A percentile compares a stretch with the other conserved stretches of the same genome.
Evolutionary conservation across 2,797 vertebrate species (phyloP).

Genomic region (Podargus strigoides): DNA sequence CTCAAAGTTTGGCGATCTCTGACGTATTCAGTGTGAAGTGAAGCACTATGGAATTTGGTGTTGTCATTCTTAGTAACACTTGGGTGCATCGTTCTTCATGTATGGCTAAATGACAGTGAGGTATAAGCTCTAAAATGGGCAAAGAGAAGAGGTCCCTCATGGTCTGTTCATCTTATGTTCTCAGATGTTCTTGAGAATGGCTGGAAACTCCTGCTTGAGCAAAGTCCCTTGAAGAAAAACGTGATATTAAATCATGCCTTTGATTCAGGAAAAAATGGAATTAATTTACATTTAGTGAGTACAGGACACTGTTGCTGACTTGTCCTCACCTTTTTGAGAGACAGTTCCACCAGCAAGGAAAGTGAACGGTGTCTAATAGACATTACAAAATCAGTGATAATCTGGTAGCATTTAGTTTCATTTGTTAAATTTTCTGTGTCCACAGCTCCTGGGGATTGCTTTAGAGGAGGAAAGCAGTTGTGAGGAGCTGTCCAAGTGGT

Average conservation of each 20-base stretch:
- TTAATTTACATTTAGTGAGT: neutral
- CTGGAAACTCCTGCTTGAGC: neutral
- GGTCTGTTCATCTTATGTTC: neutral
- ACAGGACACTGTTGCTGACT: neutral
- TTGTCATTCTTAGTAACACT: neutral
- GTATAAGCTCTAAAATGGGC: neutral
- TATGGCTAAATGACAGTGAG: neutral
- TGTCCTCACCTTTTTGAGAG: neutral
- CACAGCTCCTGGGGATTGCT: neutral
- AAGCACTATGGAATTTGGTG: neutral
- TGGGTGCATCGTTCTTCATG: neutral
- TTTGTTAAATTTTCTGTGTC: neutral
- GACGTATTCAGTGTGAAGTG: neutral
- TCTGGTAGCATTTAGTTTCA: neutral
- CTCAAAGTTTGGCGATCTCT: neutral
- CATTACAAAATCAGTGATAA: neutral
- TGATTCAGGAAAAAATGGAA: neutral
- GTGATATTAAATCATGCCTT: neutral
- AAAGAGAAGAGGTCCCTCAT: neutral
- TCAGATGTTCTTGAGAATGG: neutral
- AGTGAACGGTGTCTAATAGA: neutral
- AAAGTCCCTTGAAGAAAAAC: neutral
- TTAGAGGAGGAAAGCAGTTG: neutral
- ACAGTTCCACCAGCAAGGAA: neutral
- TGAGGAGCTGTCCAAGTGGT: neutral